Evolutionary conservation across 2,888 invertebrate genomes (phyloP), one percentile per base, ranked within the genome.

Genomic region (Tetranychus truncatus): DNA sequence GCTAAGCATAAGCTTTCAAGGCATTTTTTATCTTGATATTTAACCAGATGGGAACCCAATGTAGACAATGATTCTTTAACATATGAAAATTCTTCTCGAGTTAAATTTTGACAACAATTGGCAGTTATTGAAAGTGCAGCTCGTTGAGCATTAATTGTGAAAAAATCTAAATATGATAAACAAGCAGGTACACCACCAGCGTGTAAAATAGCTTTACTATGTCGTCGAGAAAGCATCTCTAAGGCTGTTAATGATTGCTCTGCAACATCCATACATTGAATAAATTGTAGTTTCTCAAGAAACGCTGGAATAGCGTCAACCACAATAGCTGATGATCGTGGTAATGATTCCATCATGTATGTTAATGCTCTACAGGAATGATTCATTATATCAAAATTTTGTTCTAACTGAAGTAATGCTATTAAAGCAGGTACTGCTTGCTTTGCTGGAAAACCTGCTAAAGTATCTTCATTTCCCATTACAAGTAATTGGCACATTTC

Each of bases 361-460:
- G 96, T 96, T 66, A 99, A 87, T 1, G 97, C 97, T 69, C 99
- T 90, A 82, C 96, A 96, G 0, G 97, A 96, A 83, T 97, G 95
- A 82, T 96, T 95, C 97, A 97, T 97, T 87, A 99, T 95, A 84
- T 97, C 97, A 85, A 97, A 97, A 85, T 99, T 99, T 83, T 97
- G 95, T 82, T 97, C 97, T 87, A 95, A 94, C 74, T 92, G 90
- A 34, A 99, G 87, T 76, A 99, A 85, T 80, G 88, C 89, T 78
- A 95, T 92, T 66, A 99, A 87, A 7, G 95, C 94, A 0, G 96
- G 95, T 73, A 97, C 95, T 20, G 95, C 95, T 84, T 95, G 95
- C 81, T 97, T 92, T 66, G 96, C 93, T 0, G 97, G 97, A 83
- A 99, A 96, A n/a, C 95, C 95, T 67, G 95, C 92, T 75, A 97